A percentile compares a stretch with the other conserved stretches of the same genome.
phyloP scores from a whole-genome alignment of 2,888 invertebrate species.

The Tenthredo amoena region DNA sequence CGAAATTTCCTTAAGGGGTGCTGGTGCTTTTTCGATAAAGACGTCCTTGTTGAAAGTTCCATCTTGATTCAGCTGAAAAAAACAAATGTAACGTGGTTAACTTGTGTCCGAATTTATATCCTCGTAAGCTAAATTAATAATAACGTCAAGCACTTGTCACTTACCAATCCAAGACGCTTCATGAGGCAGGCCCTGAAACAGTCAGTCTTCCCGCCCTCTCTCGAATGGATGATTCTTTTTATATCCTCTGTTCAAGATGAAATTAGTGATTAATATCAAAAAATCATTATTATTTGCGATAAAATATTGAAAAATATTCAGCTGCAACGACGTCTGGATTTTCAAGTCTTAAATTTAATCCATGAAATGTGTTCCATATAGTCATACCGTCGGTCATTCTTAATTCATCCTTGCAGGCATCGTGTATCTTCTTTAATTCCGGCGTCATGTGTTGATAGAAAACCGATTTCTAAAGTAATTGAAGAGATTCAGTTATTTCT shows the following conservation, averaged over 20 bases:
- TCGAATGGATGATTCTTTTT: too few species aligned
- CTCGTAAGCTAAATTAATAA: not conserved
- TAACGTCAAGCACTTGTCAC: not conserved
- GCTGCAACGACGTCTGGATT: not conserved
- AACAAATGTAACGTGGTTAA: not conserved
- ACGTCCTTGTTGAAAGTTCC: not conserved
- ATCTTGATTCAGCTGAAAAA: not conserved
- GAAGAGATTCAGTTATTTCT: not conserved
- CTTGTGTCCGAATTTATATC: not conserved
- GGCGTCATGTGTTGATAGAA: not conserved
- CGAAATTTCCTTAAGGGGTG: not conserved
- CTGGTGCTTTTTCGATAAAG: not conserved
- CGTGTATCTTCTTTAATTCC: not conserved
- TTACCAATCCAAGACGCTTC: not conserved
- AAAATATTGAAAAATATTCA: not conserved
- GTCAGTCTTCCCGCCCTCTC: not conserved
- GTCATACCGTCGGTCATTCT: slow-evolving; percentile 4
- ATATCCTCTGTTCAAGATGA: not conserved
- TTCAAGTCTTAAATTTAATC: not conserved
- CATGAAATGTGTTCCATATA: not conserved
- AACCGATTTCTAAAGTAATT: not conserved
- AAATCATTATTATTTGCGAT: not conserved
- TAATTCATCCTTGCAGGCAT: not conserved
- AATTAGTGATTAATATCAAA: not conserved
- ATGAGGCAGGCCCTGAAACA: not conserved